Base-by-base conservation (phyloP, 2,888 invertebrate species). In the Eupithecia dodoneata region DNA sequence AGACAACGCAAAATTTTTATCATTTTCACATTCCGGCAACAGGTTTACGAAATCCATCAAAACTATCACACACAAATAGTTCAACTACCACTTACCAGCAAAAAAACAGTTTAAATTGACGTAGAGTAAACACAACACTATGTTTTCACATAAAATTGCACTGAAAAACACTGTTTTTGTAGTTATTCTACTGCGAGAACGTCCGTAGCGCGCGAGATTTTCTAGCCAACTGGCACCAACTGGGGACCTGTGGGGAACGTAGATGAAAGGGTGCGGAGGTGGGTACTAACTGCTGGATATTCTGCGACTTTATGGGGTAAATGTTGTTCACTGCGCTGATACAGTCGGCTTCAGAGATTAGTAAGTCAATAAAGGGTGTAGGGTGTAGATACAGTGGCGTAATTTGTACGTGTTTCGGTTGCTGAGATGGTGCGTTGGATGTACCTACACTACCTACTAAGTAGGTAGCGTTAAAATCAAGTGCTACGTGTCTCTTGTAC, bases 121-220 rank as follows among this genome's bases (percentile, higher is more conserved):
- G 30, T 30, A 47, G 12, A 47, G 18, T 73, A 70, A 73, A 67
- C 74, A 79, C 55, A 72, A 59, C 15, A 73, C 79, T 59, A 74
- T 72, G 70, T 79, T 79, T 79, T 76, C 76, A 76, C 76, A 73
- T 49, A 79, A 70, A 76, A 70, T 59, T 49, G 65, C 74, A 76
- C 71, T 45, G 65, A 72, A 76, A 72, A 78, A 72, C 69, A 76
- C 72, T 74, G 74, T 78, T 76, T 76, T 70, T 70, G 47, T 18
- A 3, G 10, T 44, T 18, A 30, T 18, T 13, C 15, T 15, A 47
- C 4, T 13, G 47, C 18, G 13, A 47, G 49, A 12, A 66, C 76
- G 72, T 45, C 70, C 4, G 47, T 2, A 65, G 59, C 74, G 70
- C 74, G 73, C 72, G 70, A 55, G n/a, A 12, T 18, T 30, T 65